Conservation (phyloP, 2,113 vertebrate genomes). For the Melanotaenia duboulayi region DNA sequence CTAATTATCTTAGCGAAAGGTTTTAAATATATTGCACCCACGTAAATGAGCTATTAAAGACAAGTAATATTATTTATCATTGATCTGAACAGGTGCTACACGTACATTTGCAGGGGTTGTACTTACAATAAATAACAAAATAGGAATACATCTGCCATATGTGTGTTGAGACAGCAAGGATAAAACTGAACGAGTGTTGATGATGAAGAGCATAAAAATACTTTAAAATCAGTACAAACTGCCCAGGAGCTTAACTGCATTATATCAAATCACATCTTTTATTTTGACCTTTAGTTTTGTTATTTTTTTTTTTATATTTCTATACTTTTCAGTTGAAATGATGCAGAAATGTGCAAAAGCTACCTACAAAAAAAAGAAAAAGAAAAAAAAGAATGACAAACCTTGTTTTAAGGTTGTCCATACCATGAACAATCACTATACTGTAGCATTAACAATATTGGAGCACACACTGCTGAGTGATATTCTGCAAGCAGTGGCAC, state of each 20-base stretch:
- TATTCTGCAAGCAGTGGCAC: too few relatives aligned
- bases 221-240: too few relatives aligned
- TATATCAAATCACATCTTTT: neutral
- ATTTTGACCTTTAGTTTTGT: neutral
- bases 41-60: neutral
- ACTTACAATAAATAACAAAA: neutral
- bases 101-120: neutral
- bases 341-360: neutral
- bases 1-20: too few relatives aligned
- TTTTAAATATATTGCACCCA: neutral
- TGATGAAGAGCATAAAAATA: neutral
- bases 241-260: neutral
- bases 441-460: too few relatives aligned
- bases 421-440: too few relatives aligned
- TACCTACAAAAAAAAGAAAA: neutral
- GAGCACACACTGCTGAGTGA: too few relatives aligned
- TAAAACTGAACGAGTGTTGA: neutral
- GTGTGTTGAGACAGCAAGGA: constrained; percentile 12
- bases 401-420: too few relatives aligned
- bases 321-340: neutral
- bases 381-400: too few relatives aligned
- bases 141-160: neutral
- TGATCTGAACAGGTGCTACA: neutral
- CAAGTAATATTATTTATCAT: neutral
- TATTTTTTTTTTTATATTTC: neutral